Conservation (phyloP, 2,113 vertebrate genomes). For the Zapus hudsonius region DNA sequence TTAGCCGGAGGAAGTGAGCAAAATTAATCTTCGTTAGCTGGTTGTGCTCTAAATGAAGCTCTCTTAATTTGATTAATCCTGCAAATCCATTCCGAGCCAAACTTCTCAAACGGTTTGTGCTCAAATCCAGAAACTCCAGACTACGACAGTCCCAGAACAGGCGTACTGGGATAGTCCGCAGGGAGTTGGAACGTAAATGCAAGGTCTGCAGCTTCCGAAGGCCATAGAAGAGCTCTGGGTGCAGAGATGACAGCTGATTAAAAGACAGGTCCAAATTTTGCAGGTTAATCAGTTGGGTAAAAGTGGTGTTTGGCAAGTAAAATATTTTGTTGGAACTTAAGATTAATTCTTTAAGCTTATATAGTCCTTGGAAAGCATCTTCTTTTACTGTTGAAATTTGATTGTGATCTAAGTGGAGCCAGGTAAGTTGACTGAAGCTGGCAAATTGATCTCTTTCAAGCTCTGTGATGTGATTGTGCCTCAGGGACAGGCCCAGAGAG, state of each 20-base stretch:
- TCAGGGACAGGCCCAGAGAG: constrained; percentile 97
- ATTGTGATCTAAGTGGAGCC: constrained; percentile 99
- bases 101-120: constrained; percentile 97
- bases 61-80: constrained; percentile 97
- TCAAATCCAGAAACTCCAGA: constrained; percentile 98
- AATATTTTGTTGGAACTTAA: constrained; percentile 99
- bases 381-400: constrained; percentile 97
- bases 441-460: constrained; percentile 98
- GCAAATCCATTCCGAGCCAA: constrained; percentile 98
- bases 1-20: constrained; percentile 98
- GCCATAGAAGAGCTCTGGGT: constrained; percentile 97
- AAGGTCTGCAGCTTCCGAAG: constrained; percentile 98
- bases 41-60: constrained; percentile 99
- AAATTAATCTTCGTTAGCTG: constrained; percentile 99
- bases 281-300: constrained; percentile 99
- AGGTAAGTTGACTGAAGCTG: constrained; percentile 98
- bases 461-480: constrained; percentile 98
- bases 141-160: constrained; percentile 99
- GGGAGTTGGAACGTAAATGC: constrained; percentile 97
- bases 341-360: constrained; percentile 99
- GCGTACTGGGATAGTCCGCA: constrained; percentile 97
- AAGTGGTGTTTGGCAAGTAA: constrained; percentile 99
- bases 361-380: constrained; percentile 99
- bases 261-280: constrained; percentile 99
- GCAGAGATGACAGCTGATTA: constrained; percentile 97